A percentile compares a stretch with the other conserved stretches of the same genome.
Evolutionary conservation across 1,140 invertebrate species (phyloP).

Genomic region (Centruroides sculpturatus): DNA sequence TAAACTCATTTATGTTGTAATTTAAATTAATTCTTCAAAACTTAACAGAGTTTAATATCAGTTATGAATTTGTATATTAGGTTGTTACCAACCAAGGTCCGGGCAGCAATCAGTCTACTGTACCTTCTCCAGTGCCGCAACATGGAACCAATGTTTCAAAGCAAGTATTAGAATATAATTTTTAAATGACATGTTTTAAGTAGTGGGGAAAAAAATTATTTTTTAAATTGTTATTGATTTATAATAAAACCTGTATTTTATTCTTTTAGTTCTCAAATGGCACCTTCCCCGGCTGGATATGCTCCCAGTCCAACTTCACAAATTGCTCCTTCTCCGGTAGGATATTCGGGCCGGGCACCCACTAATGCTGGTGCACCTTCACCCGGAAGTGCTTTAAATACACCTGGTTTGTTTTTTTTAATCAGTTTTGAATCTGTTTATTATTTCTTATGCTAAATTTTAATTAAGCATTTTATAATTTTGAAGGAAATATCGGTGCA

Average conservation of each 20-base stretch:
- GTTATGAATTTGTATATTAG: background rate
- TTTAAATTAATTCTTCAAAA: no score
- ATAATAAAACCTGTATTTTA: background rate
- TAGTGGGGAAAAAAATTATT: background rate
- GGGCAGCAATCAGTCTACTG: slow-evolving; percentile 9
- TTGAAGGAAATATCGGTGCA: slow-evolving; percentile 18
- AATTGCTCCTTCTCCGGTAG: slow-evolving; percentile 17
- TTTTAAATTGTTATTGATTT: no score
- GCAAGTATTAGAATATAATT: background rate
- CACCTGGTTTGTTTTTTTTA: slow-evolving; percentile 23
- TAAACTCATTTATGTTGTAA: no score
- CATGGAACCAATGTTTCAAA: background rate
- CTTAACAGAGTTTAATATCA: no score
- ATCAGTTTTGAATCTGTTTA: background rate
- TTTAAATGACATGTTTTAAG: slow-evolving; percentile 1
- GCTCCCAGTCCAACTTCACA: slow-evolving; percentile 18
- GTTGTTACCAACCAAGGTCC: slow-evolving; percentile 10
- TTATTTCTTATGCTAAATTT: background rate
- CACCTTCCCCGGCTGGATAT: slow-evolving; percentile 44
- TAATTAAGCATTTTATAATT: slow-evolving; percentile 20
- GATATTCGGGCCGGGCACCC: slow-evolving; percentile 33
- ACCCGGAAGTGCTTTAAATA: slow-evolving; percentile 26
- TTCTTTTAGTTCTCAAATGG: slow-evolving; percentile 37
- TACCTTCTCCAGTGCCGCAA: slow-evolving; percentile 10
- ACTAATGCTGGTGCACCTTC: slow-evolving; percentile 31